Conservation (phyloP, 1,140 invertebrate genomes). For the Lepidurus apus region DNA sequence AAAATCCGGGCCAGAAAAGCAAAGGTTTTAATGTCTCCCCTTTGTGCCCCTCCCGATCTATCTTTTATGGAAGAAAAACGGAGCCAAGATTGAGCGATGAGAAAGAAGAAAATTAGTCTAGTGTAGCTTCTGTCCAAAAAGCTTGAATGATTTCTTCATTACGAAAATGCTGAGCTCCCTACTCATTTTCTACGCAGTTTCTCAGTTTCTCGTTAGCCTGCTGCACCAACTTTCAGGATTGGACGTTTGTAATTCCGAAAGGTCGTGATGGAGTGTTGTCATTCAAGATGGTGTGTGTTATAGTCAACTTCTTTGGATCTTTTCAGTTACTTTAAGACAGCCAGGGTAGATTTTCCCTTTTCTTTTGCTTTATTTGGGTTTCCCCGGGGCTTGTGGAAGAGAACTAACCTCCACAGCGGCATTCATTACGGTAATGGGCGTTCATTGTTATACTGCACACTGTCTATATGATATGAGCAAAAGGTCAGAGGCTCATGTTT, state of each 20-base stretch:
- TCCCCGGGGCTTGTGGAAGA: not conserved
- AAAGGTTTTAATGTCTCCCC: too few relatives aligned
- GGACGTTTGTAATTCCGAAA: not conserved
- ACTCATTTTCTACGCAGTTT: not conserved
- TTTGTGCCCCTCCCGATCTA: too few relatives aligned
- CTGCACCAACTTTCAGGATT: not conserved
- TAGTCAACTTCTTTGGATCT: not conserved
- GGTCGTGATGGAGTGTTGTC: slow-evolving; percentile 10
- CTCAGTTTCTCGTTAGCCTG: not conserved
- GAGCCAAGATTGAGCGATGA: too few relatives aligned
- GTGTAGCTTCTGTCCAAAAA: too few relatives aligned
- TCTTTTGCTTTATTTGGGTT: not conserved
- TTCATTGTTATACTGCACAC: not conserved
- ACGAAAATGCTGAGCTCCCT: not conserved
- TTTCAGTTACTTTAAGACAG: not conserved
- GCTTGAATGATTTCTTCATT: not conserved
- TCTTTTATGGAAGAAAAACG: too few relatives aligned
- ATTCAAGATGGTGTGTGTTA: not conserved
- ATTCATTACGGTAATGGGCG: not conserved
- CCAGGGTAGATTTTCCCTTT: not conserved
- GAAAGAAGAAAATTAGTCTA: too few relatives aligned
- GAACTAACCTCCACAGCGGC: not conserved
- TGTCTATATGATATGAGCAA: not conserved
- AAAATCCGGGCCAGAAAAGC: too few relatives aligned
- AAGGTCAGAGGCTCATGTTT: not conserved